These are phyloP conservation scores for Geotrypetes seraphini DNA, from an alignment of 2,797 vertebrate species.

Conservation along the genomic window DNA sequence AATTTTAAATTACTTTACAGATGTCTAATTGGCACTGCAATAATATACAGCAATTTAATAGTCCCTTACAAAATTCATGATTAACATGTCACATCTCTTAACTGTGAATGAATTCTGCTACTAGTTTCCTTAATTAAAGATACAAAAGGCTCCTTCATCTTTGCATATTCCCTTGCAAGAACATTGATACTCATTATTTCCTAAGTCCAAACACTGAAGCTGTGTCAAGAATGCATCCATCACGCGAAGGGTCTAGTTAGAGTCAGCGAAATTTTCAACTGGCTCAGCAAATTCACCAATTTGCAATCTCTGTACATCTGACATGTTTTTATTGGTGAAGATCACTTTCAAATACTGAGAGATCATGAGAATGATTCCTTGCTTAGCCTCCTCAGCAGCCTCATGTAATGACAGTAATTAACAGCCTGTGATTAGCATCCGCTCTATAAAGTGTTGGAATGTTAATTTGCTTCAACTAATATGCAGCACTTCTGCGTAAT, in stretches of 20 bases:
- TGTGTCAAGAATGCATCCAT: conserved; percentile 99
- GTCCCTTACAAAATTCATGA: conserved; percentile 89
- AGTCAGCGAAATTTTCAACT: conserved; percentile 84
- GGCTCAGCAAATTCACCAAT: conserved; percentile 91
- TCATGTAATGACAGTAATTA: conserved; percentile 92
- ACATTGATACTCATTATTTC: conserved; percentile 99
- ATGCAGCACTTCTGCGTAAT: conserved; percentile 54
- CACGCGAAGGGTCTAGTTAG: conserved; percentile 66
- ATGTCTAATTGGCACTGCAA: conserved; percentile 63
- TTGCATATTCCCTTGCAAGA: conserved; percentile 92
- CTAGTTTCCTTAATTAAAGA: conserved; percentile 94
- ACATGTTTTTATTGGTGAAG: conserved; percentile 80
- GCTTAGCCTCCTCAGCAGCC: conserved; percentile 66
- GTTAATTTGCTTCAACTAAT: conserved; percentile 68
- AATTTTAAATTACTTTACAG: conserved; percentile 59
- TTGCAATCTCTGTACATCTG: conserved; percentile 87
- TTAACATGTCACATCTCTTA: conserved; percentile 93
- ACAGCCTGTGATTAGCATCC: conserved; percentile 79
- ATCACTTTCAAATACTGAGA: conserved; percentile 91
- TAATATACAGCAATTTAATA: conserved; percentile 71
- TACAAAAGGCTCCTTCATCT: conserved; percentile 83
- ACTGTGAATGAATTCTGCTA: conserved; percentile 74
- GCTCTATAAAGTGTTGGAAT: conserved; percentile 73
- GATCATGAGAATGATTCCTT: conserved; percentile 87
- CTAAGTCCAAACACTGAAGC: conserved; percentile 96